Base-by-base conservation (phyloP, 2,888 invertebrate species). In the Polydrusus pterygomalis region DNA sequence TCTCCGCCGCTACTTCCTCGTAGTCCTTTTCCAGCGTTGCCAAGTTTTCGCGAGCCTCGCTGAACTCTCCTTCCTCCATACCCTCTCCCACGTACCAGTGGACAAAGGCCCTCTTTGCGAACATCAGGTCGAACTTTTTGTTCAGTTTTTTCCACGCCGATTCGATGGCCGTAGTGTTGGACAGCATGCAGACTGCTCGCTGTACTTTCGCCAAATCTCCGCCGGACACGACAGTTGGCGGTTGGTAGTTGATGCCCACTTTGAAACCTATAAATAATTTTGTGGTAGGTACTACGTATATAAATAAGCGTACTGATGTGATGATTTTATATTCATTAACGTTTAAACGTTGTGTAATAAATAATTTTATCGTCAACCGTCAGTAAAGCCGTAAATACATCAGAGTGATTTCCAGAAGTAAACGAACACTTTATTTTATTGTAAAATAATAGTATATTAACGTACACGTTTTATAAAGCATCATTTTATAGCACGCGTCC, bases 71-170 rank as follows among this genome's bases (percentile, higher is more conserved):
- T 86, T 94, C 94, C 84, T 94, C 94, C 94, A 95, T 95, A 70
- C 95, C 95, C 86, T 95, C 87, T 8, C 90, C 90, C 34, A 90
- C 72, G 56, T 90, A 96, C 98, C 98, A 98, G 87, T 98, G 97
- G 79, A 98, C 96, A 85, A 98, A 98, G 64, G 98, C 98, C 77
- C 95, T 90, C 89, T 97, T 97, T 80, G 94, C 93, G 88, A 94
- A 97, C 96, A 97, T 96, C 84, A 97, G 91, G 89, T 98, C 97
- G 87, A 97, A 97, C 89, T 98, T 98, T 88, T 94, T 94, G 89
- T 97, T 94, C 74, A 98, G 91, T 85, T 96, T 94, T 79, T 93
- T 93, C 94, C 96, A 97, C 64, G 96, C 96, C 84, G 95, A 94
- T 13, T 94, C 93, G 84, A 97, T 96, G 81, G 96, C 96, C 17